A percentile compares a stretch with the other conserved stretches of the same genome.
These are phyloP conservation scores for Anarrhichthys ocellatus DNA, from an alignment of 2,113 vertebrate genomes.

Conservation along the genomic window DNA sequence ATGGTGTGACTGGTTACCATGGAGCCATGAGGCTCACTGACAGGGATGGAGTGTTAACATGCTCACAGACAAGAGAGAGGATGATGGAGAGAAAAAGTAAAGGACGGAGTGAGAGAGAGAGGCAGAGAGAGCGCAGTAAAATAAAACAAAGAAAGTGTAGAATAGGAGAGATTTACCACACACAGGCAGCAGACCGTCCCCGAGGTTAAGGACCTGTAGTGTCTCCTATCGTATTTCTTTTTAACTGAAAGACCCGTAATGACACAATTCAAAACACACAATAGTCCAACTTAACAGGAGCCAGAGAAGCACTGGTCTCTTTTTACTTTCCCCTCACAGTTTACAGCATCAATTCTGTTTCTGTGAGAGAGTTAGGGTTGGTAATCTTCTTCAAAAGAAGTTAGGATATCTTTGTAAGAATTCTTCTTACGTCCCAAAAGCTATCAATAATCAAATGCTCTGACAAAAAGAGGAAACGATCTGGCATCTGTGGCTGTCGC, in stretches of 20 bases:
- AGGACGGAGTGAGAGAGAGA: slow-evolving; percentile 65
- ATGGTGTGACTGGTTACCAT: slow-evolving; percentile 80
- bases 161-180: slow-evolving; percentile 74
- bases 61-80: slow-evolving; percentile 73
- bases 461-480: neutral
- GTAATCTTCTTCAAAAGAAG: neutral
- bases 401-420: neutral
- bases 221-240: slow-evolving; percentile 66
- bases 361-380: neutral
- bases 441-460: neutral
- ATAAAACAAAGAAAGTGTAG: slow-evolving; percentile 73
- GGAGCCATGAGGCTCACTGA: slow-evolving; percentile 82
- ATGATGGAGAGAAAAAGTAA: slow-evolving; percentile 70
- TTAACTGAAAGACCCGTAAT: slow-evolving; percentile 44
- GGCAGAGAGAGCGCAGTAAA: slow-evolving; percentile 57
- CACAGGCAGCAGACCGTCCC: slow-evolving; percentile 71
- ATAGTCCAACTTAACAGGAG: slow-evolving; percentile 40
- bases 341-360: neutral
- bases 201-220: slow-evolving; percentile 73
- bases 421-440: neutral
- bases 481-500: too few species aligned
- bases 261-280: slow-evolving; percentile 51
- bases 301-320: neutral
- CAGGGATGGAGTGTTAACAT: slow-evolving; percentile 82
- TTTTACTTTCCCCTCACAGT: neutral